phyloP scores from a whole-genome alignment of 2,888 invertebrate species.

The Mechanitis mazaeus region DNA sequence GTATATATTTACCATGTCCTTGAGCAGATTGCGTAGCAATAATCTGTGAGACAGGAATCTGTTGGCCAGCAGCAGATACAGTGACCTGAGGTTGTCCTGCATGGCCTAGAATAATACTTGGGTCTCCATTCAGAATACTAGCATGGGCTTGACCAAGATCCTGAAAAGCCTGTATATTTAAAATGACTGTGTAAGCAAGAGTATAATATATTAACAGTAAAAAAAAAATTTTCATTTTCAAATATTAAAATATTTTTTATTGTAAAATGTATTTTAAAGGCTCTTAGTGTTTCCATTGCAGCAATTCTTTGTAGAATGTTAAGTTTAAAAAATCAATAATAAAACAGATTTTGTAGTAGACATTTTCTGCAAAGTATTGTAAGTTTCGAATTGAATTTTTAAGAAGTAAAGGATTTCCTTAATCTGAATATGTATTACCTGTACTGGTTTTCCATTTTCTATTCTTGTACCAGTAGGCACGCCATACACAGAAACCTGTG shows the following conservation, averaged over 20 bases:
- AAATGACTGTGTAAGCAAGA: constrained; percentile 10
- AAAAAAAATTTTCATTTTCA: no score
- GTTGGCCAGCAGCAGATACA: constrained; percentile 61
- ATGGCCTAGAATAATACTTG: constrained; percentile 76
- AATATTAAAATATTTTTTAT: no score
- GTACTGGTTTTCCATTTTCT: constrained; percentile 79
- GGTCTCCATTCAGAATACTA: constrained; percentile 69
- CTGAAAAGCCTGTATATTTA: constrained; percentile 44
- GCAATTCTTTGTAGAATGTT: no score
- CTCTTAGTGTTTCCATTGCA: no score
- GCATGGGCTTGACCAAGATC: constrained; percentile 68
- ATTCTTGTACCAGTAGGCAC: constrained; percentile 78
- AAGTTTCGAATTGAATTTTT: not conserved
- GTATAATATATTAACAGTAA: not conserved
- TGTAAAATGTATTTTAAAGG: no score
- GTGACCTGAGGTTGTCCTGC: constrained; percentile 63
- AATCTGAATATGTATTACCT: constrained; percentile 56
- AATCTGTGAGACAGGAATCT: constrained; percentile 69
- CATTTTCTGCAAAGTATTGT: no score
- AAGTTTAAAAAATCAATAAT: no score
- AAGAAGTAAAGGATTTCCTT: not conserved
- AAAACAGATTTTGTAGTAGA: no score
- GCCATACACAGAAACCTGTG: constrained; percentile 84
- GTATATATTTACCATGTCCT: constrained; percentile 53
- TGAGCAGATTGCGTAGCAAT: constrained; percentile 67